Base-by-base conservation (phyloP, 37 sponge, comb jelly and placozoan genomes). In the Eunapius fragilis region DNA sequence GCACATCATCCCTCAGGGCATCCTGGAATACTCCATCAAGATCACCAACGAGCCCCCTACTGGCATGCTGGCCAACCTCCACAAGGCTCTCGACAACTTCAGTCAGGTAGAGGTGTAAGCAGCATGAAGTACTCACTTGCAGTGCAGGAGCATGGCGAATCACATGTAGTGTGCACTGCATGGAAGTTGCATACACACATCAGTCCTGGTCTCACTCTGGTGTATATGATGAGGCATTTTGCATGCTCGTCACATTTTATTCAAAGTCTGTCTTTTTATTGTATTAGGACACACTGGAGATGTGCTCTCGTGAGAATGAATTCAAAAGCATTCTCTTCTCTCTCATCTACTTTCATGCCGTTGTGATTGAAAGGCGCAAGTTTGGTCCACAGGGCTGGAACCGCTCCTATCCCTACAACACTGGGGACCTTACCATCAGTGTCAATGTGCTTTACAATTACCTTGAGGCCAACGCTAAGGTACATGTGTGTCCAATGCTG, bases 351-450 rank as follows among this genome's bases (percentile, higher is more conserved):
- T 98, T 98, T 91, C 99, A 98, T 92, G 99, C 99, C 71, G 91
- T 88, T 50, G 94, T 98, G 68, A 90, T 92, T 24, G 99, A 98
- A 87, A 83, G 99, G 74, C 89, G 99, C 45, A 98, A 98, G 89
- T 98, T 98, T 88, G 99, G 99, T 31, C 97, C 99, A 23, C 99
- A 98, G 68, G 99, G 99, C 0, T 98, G 99, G 99, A 98, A 98
- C 75, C 72, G 99, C 5, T 88, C 92, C 37, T 98, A 98, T 74
- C 99, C 99, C 22, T 98, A 86, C 96, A 98, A 96, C 93, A 96
- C 93, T 67, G 99, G 99, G 22, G 99, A 98, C 82, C 94, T 98
- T 73, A 97, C 99, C 71, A 98, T 98, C 88, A 95, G 96, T 79
- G 97, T 95, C 74, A 88, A 98, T 71, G 99, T 98, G 68, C 92